Evolutionary conservation across 2,797 vertebrate species (phyloP), one percentile per base, ranked within the genome.

Genomic region (Myotis findleyi): DNA sequence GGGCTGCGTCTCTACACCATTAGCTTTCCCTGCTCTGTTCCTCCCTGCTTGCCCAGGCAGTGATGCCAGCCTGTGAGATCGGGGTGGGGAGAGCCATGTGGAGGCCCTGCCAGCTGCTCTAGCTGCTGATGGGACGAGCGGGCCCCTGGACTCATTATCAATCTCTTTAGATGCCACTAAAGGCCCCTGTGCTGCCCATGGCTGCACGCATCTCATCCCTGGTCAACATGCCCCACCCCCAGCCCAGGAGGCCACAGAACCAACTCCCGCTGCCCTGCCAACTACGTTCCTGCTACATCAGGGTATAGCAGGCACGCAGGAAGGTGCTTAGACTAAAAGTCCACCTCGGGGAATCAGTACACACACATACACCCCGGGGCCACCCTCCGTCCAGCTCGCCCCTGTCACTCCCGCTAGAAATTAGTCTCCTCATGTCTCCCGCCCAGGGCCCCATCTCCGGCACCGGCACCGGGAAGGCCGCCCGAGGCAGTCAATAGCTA

Each of bases 361-460:
- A 1, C n/a, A 53, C 3, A 0, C 53, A 2, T 1, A 0, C 0
- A 23, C 6, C 47, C 27, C 0, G 2, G 59, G 1, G 27, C 21
- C 6, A 14, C 57, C 18, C 4, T 1, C 20, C 0, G 0, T 47
- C 44, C 47, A 11, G 33, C 5, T 25, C 20, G 14, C 59, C 59
- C 25, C 59, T 30, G 53, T 82, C 44, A 33, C 16, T 47, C 21
- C 3, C 4, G 13, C 62, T 7, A 5, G 51, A 75, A 87, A 23
- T 66, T 6, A 30, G n/a, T 7, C 23, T 55, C 75, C 17, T 69
- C 27, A 38, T 18, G 9, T 64, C 17, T 38, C 47, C 3, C 4
- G 62, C 71, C 66, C 81, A 25, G 12, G 1, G 16, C 33, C 38
- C 79, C 33, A 10, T 47, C 89, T n/a, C 41, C 2, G 9, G 41